Evolutionary conservation across 1,140 invertebrate genomes (phyloP).

Genomic region (Hyles euphorbiae): DNA sequence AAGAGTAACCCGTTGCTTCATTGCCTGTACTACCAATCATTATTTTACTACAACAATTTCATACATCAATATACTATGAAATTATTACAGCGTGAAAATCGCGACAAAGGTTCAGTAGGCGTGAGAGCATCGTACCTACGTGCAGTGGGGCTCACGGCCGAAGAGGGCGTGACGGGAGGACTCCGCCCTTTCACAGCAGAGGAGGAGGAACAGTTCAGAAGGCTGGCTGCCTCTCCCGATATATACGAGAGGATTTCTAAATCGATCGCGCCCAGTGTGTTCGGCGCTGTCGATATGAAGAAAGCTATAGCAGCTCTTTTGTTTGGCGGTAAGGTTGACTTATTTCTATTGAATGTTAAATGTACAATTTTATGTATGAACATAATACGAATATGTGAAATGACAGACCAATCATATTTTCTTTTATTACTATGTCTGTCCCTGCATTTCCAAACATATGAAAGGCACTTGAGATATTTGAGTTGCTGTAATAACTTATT

Average conservation of each 20-base stretch:
- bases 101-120: slow-evolving; percentile 92
- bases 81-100: slow-evolving; percentile 75
- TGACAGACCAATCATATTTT: not conserved
- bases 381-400: not conserved
- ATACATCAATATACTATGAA: too few relatives aligned
- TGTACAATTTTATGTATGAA: not conserved
- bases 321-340: slow-evolving; percentile 82
- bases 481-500: too few relatives aligned
- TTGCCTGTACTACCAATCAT: too few relatives aligned
- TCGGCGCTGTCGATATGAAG: slow-evolving; percentile 96
- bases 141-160: slow-evolving; percentile 93
- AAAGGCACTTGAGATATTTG: too few relatives aligned
- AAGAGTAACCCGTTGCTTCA: too few relatives aligned
- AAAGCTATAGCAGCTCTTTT: slow-evolving; percentile 97
- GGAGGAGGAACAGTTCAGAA: slow-evolving; percentile 94
- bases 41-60: too few relatives aligned
- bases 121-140: slow-evolving; percentile 96
- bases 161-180: slow-evolving; percentile 87
- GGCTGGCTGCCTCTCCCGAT: slow-evolving; percentile 89
- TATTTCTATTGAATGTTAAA: not conserved
- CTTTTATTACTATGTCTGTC: too few relatives aligned
- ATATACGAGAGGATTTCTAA: slow-evolving; percentile 93
- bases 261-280: slow-evolving; percentile 98
- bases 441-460: too few relatives aligned
- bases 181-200: slow-evolving; percentile 79